These are phyloP conservation scores for Hoplostethus atlanticus DNA, from an alignment of 2,797 vertebrate species.

Conservation along the genomic window DNA sequence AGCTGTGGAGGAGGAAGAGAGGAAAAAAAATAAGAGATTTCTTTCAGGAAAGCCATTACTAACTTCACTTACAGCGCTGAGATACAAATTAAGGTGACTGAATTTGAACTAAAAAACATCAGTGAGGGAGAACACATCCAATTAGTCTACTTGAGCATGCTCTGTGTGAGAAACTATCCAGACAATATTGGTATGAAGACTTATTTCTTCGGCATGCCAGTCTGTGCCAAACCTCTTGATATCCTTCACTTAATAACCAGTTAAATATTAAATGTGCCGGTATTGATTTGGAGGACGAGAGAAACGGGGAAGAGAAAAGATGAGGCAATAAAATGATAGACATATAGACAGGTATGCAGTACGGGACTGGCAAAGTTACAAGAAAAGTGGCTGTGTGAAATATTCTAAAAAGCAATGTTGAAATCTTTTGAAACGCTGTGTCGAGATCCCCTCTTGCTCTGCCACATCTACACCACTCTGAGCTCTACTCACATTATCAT, in stretches of 20 bases:
- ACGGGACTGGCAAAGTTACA: neutral
- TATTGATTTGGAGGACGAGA: neutral
- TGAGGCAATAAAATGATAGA: conserved; percentile 14
- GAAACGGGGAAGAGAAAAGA: conserved; percentile 2
- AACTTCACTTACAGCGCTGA: neutral
- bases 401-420: neutral
- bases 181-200: neutral
- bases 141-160: too few species aligned
- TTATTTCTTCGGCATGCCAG: too few species aligned
- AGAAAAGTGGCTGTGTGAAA: neutral
- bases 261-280: neutral
- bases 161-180: too few species aligned
- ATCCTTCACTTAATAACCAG: conserved; percentile 5
- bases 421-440: conserved; percentile 8
- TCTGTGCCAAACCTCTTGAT: neutral
- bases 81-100: neutral
- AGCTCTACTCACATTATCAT: conserved; percentile 87
- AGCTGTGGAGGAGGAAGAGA: too few species aligned
- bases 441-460: conserved; percentile 6
- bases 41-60: neutral
- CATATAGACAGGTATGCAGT: conserved; percentile 9
- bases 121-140: too few species aligned
- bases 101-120: too few species aligned
- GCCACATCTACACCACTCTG: neutral
- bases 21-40: too few species aligned